Evolutionary conservation across 2,888 invertebrate genomes (phyloP).

Genomic region (Amiota mariae): DNA sequence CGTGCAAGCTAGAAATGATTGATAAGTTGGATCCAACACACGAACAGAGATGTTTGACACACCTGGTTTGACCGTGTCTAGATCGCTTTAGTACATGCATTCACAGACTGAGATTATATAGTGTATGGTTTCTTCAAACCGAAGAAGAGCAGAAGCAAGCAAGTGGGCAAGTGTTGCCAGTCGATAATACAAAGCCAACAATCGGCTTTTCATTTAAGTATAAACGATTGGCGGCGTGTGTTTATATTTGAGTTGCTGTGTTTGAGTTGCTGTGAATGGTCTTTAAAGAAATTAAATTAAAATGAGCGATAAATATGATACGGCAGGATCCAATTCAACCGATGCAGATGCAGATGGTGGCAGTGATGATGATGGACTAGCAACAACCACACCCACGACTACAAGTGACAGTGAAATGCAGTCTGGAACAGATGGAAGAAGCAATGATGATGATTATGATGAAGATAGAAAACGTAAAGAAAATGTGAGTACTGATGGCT

Average conservation of each 20-base stretch:
- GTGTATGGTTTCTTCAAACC: no score
- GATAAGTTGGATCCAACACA: no score
- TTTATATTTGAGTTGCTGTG: not conserved
- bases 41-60: no score
- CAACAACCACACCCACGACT: constrained; percentile 13
- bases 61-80: no score
- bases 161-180: not conserved
- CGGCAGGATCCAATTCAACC: constrained; percentile 15
- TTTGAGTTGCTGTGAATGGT: no score
- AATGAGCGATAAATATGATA: constrained; percentile 53
- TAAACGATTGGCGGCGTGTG: not conserved
- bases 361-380: constrained; percentile 15
- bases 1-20: no score
- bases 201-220: no score
- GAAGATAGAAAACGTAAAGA: not conserved
- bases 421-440: not conserved
- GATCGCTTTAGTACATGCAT: no score
- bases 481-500: not conserved
- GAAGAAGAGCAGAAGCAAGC: no score
- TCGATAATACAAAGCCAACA: no score
- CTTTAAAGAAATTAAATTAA: constrained; percentile 11
- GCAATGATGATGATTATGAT: not conserved
- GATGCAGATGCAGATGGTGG: constrained; percentile 7
- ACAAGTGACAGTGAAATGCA: constrained; percentile 15
- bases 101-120: no score